phyloP scores from a whole-genome alignment of 2,888 invertebrate genomes.

The Drosophila subquinaria region DNA sequence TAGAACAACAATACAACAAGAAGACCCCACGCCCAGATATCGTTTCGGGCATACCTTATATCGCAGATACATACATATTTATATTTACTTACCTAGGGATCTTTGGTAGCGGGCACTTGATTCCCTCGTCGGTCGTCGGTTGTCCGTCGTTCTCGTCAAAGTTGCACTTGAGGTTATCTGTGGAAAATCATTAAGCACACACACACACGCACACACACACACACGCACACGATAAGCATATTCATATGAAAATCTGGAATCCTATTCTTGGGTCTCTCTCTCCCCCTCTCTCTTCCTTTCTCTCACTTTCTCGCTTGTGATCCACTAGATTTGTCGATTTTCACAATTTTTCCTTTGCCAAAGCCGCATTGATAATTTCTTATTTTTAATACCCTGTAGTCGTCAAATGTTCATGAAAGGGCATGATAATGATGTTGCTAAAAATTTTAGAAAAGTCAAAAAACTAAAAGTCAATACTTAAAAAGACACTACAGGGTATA shows the following conservation, averaged over 20 bases:
- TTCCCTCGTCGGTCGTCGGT: conserved; percentile 7
- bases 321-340: conserved; percentile 3
- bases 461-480: neutral
- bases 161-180: conserved; percentile 76
- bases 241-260: conserved; percentile 26
- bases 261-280: neutral
- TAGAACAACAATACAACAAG: conserved; percentile 12
- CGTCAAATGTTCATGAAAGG: neutral
- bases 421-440: neutral
- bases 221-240: conserved; percentile 33
- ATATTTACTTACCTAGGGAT: conserved; percentile 3
- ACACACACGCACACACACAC: conserved; percentile 18
- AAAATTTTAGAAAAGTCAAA: too few relatives aligned
- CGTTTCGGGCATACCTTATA: conserved; percentile 4
- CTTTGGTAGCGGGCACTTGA: conserved; percentile 42
- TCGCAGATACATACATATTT: neutral
- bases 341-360: conserved; percentile 12
- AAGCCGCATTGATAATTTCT: conserved; percentile 12
- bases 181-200: conserved; percentile 67
- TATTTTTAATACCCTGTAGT: conserved; percentile 7
- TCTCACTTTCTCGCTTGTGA: neutral
- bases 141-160: conserved; percentile 43
- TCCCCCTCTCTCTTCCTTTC: neutral
- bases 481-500: neutral
- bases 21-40: conserved; percentile 41